A percentile compares a stretch with the other conserved stretches of the same genome.
Evolutionary conservation across 2,888 invertebrate genomes (phyloP).

Genomic region (Melinaea menophilus): DNA sequence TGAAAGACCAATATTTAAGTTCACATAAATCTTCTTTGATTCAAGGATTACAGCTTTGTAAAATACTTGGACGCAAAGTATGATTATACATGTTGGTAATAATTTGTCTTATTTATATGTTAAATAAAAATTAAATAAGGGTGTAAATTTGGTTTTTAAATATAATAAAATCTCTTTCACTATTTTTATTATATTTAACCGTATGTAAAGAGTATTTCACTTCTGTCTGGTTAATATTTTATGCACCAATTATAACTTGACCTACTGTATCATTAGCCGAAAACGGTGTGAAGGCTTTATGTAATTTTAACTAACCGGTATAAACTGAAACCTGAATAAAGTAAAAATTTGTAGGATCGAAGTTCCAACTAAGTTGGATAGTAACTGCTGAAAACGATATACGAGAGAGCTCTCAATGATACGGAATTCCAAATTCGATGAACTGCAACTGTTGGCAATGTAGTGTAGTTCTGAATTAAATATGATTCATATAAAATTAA

Average conservation of each 20-base stretch:
- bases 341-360: neutral
- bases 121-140: too few relatives aligned
- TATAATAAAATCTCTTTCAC: too few relatives aligned
- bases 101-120: too few relatives aligned
- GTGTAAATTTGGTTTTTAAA: too few relatives aligned
- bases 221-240: constrained; percentile 10
- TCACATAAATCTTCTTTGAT: too few relatives aligned
- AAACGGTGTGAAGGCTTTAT: constrained; percentile 12
- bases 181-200: too few relatives aligned
- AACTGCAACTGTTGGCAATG: constrained; percentile 10
- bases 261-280: constrained; percentile 17
- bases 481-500: too few relatives aligned
- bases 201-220: too few relatives aligned
- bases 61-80: too few relatives aligned
- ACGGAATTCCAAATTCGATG: constrained; percentile 30
- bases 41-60: too few relatives aligned
- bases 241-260: constrained; percentile 17
- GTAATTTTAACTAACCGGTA: constrained; percentile 21
- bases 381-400: constrained; percentile 19
- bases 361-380: constrained; percentile 9
- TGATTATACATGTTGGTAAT: too few relatives aligned
- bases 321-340: constrained; percentile 10
- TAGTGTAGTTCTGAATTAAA: constrained; percentile 2
- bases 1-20: too few relatives aligned
- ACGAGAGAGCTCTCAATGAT: constrained; percentile 27